Evolutionary conservation across 2,113 vertebrate genomes (phyloP), one percentile per base, ranked within the genome.

Genomic region (Paracanthobrama guichenoti): DNA sequence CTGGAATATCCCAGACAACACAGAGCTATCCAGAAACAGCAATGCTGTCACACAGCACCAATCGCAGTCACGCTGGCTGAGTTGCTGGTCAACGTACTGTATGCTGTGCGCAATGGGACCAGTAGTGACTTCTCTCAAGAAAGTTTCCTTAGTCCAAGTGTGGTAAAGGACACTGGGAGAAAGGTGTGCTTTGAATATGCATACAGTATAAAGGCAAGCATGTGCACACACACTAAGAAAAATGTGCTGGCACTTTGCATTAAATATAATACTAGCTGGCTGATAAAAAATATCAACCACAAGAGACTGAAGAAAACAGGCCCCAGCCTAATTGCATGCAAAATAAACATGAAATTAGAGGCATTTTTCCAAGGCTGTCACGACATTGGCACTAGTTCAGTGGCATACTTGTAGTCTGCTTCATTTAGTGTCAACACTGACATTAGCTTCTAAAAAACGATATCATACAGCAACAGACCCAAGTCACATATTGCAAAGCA

Each of bases 261-360:
- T 74, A 85, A 80, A 42, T 81, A 55, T 53, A 83, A 80, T 76
- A 75, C 84, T 88, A 79, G 67, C 67, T 75, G 55, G 24, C 69
- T 84, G 81, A 83, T 86, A 85, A 88, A 39, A 81, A 84, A 85
- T 75, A 74, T 77, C 71, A 75, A 26, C 75, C 81, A 66, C 64
- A 71, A 35, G 48, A 53, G 48, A 57, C 80, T 57, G 26, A 81
- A 82, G 48, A 50, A 26, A 66, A 67, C 79, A 66, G 73, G 73
- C 48, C 48, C n/a, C 71, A 73, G 71, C 42, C 71, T 62, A 64
- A 80, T 22, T 67, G 62, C 42, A 79, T 59, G 76, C 76, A 79
- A 79, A 79, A 60, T 79, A 75, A 44, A 80, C 26, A 48, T 80
- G 60, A 80, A 2, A 35, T 77, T 35, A 57, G 18, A 77, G 26